These are phyloP conservation scores for Drosophila neocordata DNA, from an alignment of 1,140 invertebrate species.

Conservation along the genomic window DNA sequence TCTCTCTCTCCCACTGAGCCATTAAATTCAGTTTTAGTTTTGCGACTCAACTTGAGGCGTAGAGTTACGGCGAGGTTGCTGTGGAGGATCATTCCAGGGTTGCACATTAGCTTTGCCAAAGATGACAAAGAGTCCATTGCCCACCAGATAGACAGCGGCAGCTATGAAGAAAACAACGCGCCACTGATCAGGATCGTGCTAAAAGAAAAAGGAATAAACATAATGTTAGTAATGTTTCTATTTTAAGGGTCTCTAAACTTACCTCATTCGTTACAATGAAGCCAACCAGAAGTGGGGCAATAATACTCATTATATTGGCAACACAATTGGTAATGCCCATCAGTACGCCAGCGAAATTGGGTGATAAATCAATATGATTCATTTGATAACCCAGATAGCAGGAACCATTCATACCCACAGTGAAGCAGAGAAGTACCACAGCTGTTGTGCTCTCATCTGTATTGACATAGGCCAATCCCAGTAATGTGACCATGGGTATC, in stretches of 20 bases:
- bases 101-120: conserved; percentile 87
- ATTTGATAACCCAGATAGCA: conserved; percentile 88
- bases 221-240: not conserved
- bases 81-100: conserved; percentile 86
- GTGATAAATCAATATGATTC: conserved; percentile 90
- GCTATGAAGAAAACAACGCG: conserved; percentile 90
- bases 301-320: conserved; percentile 89
- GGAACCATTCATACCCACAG: conserved; percentile 91
- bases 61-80: conserved; percentile 61
- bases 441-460: conserved; percentile 83
- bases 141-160: conserved; percentile 87
- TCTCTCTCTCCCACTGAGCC: conserved; percentile 9
- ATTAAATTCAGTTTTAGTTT: conserved; percentile 41
- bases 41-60: conserved; percentile 66
- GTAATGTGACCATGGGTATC: conserved; percentile 86
- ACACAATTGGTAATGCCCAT: conserved; percentile 89
- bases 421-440: conserved; percentile 86
- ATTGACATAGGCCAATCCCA: conserved; percentile 86
- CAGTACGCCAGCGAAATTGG: conserved; percentile 90
- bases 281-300: conserved; percentile 88
- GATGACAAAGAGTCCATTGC: conserved; percentile 87
- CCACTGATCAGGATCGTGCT: conserved; percentile 87
- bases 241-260: conserved; percentile 26
- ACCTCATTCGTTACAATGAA: conserved; percentile 87
- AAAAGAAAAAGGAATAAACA: conserved; percentile 13